Evolutionary conservation across 2,888 invertebrate genomes (phyloP).

Genomic region (Perizoma affinitatum): DNA sequence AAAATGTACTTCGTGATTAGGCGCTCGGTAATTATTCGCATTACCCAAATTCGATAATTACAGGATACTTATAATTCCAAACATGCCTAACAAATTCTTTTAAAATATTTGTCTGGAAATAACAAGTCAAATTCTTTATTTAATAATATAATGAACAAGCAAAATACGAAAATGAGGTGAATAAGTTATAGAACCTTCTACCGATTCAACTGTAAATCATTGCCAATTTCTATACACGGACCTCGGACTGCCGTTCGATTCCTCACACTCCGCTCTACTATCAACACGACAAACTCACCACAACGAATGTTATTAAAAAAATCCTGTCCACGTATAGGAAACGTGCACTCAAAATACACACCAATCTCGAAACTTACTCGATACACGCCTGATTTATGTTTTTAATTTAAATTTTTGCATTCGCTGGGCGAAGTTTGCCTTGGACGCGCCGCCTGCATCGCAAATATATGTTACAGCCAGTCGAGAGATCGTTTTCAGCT

Average conservation of each 20-base stretch:
- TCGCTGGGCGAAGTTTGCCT: constrained; percentile 78
- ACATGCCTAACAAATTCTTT: constrained; percentile 4
- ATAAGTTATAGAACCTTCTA: too few species aligned
- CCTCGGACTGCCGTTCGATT: not conserved
- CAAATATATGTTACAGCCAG: constrained; percentile 78
- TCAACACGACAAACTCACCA: not conserved
- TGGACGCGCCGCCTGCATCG: constrained; percentile 80
- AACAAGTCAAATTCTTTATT: not conserved
- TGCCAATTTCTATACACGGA: not conserved
- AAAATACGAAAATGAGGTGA: too few species aligned
- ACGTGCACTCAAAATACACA: constrained; percentile 74
- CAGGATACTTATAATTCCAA: constrained; percentile 17
- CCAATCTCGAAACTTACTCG: constrained; percentile 81
- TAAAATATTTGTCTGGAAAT: constrained; percentile 3
- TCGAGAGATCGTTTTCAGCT: constrained; percentile 72
- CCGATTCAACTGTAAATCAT: not conserved
- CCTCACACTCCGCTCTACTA: not conserved
- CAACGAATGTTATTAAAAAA: constrained; percentile 24
- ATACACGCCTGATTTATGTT: constrained; percentile 84
- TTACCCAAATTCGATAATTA: constrained; percentile 48
- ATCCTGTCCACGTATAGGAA: constrained; percentile 30
- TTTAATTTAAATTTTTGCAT: constrained; percentile 86
- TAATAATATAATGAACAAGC: too few species aligned
- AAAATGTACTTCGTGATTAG: constrained; percentile 63
- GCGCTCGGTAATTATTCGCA: constrained; percentile 63